Evolutionary conservation across 2,113 vertebrate genomes (phyloP).

Genomic region (Peucedramus taeniatus): DNA sequence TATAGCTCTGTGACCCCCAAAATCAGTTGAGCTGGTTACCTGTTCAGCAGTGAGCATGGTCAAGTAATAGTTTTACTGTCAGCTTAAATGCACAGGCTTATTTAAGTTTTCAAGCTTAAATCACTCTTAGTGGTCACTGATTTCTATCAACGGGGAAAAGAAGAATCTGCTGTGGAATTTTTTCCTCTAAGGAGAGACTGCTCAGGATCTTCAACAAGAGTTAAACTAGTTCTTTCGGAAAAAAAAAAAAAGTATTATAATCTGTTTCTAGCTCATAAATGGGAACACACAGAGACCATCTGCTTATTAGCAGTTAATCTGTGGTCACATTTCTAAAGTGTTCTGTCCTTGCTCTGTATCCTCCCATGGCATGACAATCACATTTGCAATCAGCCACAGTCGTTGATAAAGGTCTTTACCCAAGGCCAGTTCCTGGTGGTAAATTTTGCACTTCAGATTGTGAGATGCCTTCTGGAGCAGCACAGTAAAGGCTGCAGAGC

Average conservation of each 20-base stretch:
- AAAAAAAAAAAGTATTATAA: not conserved
- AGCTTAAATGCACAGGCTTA: not conserved
- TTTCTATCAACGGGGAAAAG: not conserved
- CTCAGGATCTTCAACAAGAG: not conserved
- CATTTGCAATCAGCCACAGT: not conserved
- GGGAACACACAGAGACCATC: not conserved
- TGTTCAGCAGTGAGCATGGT: not conserved
- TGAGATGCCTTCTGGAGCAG: not conserved
- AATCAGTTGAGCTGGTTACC: not conserved
- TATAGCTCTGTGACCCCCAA: not conserved
- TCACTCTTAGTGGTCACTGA: not conserved
- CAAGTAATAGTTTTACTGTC: not conserved
- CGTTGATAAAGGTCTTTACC: not conserved
- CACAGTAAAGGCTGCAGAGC: not conserved
- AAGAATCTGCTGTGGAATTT: not conserved
- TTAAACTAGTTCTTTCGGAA: not conserved
- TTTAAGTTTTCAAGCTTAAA: not conserved
- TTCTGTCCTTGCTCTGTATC: not conserved
- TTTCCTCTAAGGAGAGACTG: not conserved
- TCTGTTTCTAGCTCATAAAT: not conserved
- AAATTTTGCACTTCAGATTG: not conserved
- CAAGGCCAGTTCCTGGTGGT: not conserved
- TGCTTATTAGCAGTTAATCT: not conserved
- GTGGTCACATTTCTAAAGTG: not conserved
- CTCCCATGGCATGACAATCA: not conserved